phyloP scores from a whole-genome alignment of 2,888 invertebrate species.

The Lasioglossum oenotherae region DNA sequence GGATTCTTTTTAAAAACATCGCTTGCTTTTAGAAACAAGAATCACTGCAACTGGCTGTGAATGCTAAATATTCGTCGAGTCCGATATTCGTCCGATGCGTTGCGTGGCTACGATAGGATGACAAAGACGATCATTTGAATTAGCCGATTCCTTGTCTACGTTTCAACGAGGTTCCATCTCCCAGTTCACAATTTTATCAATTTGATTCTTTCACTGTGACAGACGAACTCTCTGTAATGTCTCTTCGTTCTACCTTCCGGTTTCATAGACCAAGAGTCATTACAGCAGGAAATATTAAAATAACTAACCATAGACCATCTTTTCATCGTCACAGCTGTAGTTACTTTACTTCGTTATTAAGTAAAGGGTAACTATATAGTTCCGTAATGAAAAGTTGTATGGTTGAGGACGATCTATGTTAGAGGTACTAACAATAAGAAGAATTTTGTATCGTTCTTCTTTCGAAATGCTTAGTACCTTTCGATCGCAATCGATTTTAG shows the following conservation, averaged over 20 bases:
- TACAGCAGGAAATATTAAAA: neutral
- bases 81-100: constrained; percentile 37
- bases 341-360: neutral
- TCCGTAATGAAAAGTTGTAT: neutral
- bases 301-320: neutral
- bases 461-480: neutral
- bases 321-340: neutral
- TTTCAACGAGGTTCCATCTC: neutral
- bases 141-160: constrained; percentile 45
- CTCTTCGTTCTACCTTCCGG: neutral
- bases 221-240: neutral
- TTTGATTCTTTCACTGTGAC: constrained; percentile 15
- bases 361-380: neutral
- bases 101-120: constrained; percentile 29
- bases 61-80: constrained; percentile 48
- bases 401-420: too few species aligned
- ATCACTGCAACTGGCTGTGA: constrained; percentile 61
- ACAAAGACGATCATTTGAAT: constrained; percentile 53
- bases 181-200: neutral
- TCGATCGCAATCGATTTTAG: neutral
- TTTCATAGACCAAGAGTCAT: neutral
- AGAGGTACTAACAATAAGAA: neutral
- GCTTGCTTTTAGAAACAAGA: constrained; percentile 34
- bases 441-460: constrained; percentile 1
- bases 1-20: constrained; percentile 1